These are phyloP conservation scores for Caenorhabditis panamensis DNA, from an alignment of 2,888 invertebrate species.

Conservation along the genomic window DNA sequence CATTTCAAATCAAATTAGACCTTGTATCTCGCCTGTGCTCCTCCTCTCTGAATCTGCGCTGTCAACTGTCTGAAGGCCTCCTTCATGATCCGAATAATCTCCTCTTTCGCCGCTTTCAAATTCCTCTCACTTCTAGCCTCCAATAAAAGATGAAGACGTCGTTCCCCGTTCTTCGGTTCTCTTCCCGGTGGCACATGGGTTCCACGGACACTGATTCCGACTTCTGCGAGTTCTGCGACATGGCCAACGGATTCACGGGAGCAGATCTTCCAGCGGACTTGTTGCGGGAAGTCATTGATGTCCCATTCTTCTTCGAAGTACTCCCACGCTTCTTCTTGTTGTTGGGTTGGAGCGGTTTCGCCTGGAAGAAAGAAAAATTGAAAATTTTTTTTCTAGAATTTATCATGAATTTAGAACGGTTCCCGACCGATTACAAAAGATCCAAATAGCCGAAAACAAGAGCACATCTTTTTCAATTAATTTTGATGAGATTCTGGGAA, in stretches of 20 bases:
- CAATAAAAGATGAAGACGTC: constrained; percentile 59
- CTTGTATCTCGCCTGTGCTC: constrained; percentile 57
- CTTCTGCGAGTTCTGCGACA: constrained; percentile 98
- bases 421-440: too few species aligned
- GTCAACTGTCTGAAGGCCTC: constrained; percentile 93
- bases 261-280: constrained; percentile 97
- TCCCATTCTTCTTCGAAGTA: constrained; percentile 98
- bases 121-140: constrained; percentile 87
- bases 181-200: constrained; percentile 92
- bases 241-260: constrained; percentile 91
- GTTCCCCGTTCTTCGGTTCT: constrained; percentile 81
- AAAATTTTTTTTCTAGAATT: background rate
- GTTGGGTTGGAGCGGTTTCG: constrained; percentile 82
- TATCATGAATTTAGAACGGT: too few species aligned
- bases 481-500: too few species aligned
- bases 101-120: constrained; percentile 95
- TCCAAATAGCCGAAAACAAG: too few species aligned
- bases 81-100: constrained; percentile 97
- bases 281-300: constrained; percentile 99
- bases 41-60: constrained; percentile 57
- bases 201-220: constrained; percentile 98
- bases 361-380: constrained; percentile 30
- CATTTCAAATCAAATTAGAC: constrained; percentile 24
- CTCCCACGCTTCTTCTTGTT: constrained; percentile 84
- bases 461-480: too few species aligned